These are phyloP conservation scores for Embiotoca jacksoni DNA, from an alignment of 2,113 vertebrate genomes.

Conservation along the genomic window DNA sequence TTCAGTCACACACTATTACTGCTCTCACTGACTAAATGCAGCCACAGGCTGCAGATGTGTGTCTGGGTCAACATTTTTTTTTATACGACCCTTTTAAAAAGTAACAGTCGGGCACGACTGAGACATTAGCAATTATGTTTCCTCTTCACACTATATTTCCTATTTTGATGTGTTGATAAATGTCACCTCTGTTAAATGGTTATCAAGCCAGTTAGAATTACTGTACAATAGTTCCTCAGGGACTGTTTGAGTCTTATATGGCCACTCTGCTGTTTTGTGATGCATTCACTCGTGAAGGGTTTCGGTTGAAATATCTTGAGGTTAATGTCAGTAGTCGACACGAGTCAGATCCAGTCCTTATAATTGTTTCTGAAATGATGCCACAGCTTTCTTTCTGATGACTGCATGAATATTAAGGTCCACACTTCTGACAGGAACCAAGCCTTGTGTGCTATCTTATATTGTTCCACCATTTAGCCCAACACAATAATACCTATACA, in stretches of 20 bases:
- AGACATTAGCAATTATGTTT: slow-evolving; percentile 60
- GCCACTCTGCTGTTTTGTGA: slow-evolving; percentile 30
- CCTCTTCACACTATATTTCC: slow-evolving; percentile 64
- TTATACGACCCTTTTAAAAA: slow-evolving; percentile 47
- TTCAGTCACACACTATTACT: slow-evolving; percentile 83
- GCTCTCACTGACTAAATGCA: slow-evolving; percentile 78
- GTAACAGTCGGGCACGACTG: slow-evolving; percentile 45
- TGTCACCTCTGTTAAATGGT: slow-evolving; percentile 69
- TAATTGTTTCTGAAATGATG: slow-evolving; percentile 23
- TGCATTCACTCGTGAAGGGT: slow-evolving; percentile 28
- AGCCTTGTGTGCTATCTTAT: background rate
- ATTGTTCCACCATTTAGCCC: background rate
- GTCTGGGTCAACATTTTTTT: slow-evolving; percentile 74
- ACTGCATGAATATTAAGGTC: background rate
- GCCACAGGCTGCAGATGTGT: slow-evolving; percentile 63
- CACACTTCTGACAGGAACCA: background rate
- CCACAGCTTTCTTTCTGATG: background rate
- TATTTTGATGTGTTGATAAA: slow-evolving; percentile 71
- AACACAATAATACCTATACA: background rate
- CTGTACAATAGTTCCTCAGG: slow-evolving; percentile 41
- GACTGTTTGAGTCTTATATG: slow-evolving; percentile 27
- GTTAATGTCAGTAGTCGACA: slow-evolving; percentile 31
- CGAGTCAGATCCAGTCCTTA: slow-evolving; percentile 31
- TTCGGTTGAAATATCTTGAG: slow-evolving; percentile 28
- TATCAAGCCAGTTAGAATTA: slow-evolving; percentile 60